phyloP scores from a whole-genome alignment of 2,797 vertebrate genomes.

The Hoplostethus mediterraneus region DNA sequence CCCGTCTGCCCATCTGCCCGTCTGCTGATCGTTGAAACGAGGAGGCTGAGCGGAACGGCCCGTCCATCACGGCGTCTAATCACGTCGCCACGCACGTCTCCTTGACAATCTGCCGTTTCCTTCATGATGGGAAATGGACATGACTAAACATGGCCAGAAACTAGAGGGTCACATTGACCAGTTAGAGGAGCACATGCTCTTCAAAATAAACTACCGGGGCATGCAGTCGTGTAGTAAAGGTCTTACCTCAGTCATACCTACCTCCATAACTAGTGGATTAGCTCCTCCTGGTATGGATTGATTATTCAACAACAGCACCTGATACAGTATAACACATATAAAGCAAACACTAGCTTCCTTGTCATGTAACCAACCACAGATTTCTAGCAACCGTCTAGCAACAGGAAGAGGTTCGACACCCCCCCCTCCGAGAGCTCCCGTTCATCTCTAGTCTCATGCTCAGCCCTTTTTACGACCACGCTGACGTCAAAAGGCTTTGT shows the following conservation, averaged over 20 bases:
- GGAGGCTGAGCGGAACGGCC: conserved; percentile 40
- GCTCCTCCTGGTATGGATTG: neutral
- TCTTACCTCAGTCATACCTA: no score
- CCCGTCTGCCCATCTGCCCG: conserved; percentile 18
- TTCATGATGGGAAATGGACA: conserved; percentile 41
- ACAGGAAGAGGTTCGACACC: conserved; percentile 66
- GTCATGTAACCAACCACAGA: conserved; percentile 55
- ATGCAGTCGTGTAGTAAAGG: no score
- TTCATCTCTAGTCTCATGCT: conserved; percentile 62
- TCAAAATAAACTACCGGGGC: neutral
- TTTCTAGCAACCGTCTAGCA: conserved; percentile 25
- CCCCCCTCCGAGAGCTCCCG: conserved; percentile 53
- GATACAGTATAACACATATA: conserved; percentile 7
- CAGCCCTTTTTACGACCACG: conserved; percentile 65
- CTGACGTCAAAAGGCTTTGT: conserved; percentile 73
- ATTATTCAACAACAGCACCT: neutral
- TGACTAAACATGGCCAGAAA: conserved; percentile 36
- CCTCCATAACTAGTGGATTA: neutral
- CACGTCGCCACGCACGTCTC: conserved; percentile 45
- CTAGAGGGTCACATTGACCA: no score
- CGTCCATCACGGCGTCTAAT: conserved; percentile 68
- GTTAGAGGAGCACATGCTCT: neutral
- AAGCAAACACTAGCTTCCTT: conserved; percentile 19
- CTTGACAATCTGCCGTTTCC: conserved; percentile 29
- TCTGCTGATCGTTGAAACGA: conserved; percentile 63